Conservation (phyloP, 2,888 invertebrate genomes). For the Meghimatium bilineatum region DNA sequence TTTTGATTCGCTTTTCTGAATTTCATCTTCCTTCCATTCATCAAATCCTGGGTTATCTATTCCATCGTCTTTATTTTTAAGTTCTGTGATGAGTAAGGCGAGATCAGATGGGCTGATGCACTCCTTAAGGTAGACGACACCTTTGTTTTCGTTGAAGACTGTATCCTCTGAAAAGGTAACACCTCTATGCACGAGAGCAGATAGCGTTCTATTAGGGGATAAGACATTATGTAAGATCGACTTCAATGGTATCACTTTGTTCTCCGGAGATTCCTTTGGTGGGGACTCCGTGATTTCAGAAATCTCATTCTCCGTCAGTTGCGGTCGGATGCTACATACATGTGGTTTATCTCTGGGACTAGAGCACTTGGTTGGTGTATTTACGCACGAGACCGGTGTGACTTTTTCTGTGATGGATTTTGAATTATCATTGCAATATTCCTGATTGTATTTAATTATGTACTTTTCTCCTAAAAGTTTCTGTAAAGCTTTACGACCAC, state of each 20-base stretch:
- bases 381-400: not conserved
- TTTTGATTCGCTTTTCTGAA: not conserved
- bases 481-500: constrained; percentile 39
- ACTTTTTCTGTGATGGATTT: constrained; percentile 2
- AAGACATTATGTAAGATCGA: not conserved
- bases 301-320: not conserved
- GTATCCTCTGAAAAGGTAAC: constrained; percentile 66
- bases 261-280: not conserved
- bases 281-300: not conserved
- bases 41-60: constrained; percentile 39
- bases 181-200: constrained; percentile 57
- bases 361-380: not conserved
- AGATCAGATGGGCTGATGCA: constrained; percentile 34
- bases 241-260: not conserved
- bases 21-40: not conserved
- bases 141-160: constrained; percentile 64
- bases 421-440: not conserved
- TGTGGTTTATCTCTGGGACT: not conserved
- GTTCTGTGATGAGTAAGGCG: not conserved
- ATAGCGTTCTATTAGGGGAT: not conserved
- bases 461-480: constrained; percentile 30
- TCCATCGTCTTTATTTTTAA: constrained; percentile 4
- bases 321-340: not conserved
- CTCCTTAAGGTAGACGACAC: constrained; percentile 49
- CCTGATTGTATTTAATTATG: constrained; percentile 18